phyloP scores from a whole-genome alignment of 2,113 vertebrate species.

The Embiotoca jacksoni region DNA sequence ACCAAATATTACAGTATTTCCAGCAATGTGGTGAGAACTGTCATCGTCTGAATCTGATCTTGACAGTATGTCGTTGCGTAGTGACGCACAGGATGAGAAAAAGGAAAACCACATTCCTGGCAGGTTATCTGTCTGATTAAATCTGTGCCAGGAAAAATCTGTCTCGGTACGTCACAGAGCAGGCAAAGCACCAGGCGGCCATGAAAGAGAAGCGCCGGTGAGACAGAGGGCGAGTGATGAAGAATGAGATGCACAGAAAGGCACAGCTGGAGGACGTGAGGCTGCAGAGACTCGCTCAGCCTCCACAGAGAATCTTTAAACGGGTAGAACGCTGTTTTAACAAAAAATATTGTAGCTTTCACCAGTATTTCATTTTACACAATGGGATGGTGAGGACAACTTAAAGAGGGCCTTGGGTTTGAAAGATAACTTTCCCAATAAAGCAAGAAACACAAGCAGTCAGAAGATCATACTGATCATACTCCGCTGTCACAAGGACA shows the following conservation, averaged over 20 bases:
- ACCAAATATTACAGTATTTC: background rate
- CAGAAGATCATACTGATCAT: background rate
- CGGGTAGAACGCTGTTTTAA: background rate
- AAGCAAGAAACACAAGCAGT: background rate
- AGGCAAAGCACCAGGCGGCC: conserved; percentile 10
- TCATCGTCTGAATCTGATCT: conserved; percentile 23
- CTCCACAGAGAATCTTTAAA: conserved; percentile 20
- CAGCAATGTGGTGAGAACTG: background rate
- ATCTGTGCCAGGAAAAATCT: conserved; percentile 28
- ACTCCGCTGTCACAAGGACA: too few species aligned
- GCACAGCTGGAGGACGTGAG: conserved; percentile 30
- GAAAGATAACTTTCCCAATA: too few species aligned
- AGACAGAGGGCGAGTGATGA: conserved; percentile 24
- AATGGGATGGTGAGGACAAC: background rate
- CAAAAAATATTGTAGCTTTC: background rate
- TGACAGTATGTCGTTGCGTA: conserved; percentile 6
- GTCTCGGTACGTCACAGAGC: conserved; percentile 13
- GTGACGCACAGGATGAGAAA: conserved; percentile 14
- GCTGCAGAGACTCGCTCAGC: conserved; percentile 10
- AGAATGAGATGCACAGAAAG: conserved; percentile 10
- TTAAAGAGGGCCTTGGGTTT: background rate
- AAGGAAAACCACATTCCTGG: conserved; percentile 26
- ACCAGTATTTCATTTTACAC: background rate
- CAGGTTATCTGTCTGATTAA: conserved; percentile 60
- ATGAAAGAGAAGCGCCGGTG: background rate